Conservation (phyloP, 2,888 invertebrate genomes). For the Xestia xanthographa region DNA sequence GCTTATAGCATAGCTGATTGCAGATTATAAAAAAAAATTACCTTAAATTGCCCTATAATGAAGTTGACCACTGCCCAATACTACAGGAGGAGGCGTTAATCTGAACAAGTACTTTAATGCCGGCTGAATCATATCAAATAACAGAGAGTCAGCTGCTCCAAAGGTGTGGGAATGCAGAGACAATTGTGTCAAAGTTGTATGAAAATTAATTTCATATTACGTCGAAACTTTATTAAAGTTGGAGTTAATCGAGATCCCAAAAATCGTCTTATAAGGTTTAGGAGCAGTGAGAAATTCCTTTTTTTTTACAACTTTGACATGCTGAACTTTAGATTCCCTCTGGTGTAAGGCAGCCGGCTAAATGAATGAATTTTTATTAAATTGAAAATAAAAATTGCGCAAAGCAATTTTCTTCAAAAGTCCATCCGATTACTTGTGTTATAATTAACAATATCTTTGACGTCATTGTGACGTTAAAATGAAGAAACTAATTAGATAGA, state of each 20-base stretch:
- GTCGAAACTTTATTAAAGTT: not conserved
- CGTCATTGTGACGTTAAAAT: too few relatives aligned
- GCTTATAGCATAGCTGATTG: too few relatives aligned
- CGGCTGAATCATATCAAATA: not conserved
- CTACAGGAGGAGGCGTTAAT: not conserved
- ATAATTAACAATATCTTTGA: too few relatives aligned
- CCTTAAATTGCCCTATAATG: not conserved
- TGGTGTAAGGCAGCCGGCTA: not conserved
- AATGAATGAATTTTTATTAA: not conserved
- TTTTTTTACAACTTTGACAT: not conserved
- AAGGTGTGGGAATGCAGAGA: not conserved
- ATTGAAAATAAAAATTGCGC: not conserved
- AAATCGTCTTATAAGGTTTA: not conserved
- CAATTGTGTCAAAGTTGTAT: not conserved
- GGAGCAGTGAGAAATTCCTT: not conserved
- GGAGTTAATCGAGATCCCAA: not conserved
- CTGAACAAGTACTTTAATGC: not conserved
- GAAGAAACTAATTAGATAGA: too few relatives aligned
- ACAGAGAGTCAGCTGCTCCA: not conserved
- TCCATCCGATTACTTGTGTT: too few relatives aligned
- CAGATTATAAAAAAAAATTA: too few relatives aligned
- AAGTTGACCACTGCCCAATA: not conserved
- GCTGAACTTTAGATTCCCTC: not conserved
- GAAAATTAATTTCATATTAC: not conserved
- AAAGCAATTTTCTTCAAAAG: too few relatives aligned